phyloP scores from a whole-genome alignment of 2,797 vertebrate genomes.

The Sebastes jordani region DNA sequence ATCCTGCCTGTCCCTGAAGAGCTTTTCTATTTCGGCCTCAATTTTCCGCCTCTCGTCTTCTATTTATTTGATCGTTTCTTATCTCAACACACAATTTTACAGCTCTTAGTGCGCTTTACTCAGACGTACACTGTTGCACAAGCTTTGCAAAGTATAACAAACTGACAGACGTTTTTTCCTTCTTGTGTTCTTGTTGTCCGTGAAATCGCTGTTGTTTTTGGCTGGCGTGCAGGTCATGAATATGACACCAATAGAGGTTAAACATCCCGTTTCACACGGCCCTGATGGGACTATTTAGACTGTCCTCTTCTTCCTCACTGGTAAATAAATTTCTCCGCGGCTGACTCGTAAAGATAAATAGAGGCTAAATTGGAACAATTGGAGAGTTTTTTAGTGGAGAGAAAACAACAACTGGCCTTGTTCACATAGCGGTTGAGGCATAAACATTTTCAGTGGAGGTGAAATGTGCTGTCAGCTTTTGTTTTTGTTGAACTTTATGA shows the following conservation, averaged over 20 bases:
- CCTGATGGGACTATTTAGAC: constrained; percentile 68
- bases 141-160: constrained; percentile 61
- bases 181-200: constrained; percentile 49
- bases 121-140: constrained; percentile 7
- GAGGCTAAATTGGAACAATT: constrained; percentile 56
- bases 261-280: constrained; percentile 79
- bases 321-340: constrained; percentile 70
- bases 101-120: constrained; percentile 9
- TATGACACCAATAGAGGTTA: constrained; percentile 70
- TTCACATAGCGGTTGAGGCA: constrained; percentile 18
- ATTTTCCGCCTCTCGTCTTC: constrained; percentile 38
- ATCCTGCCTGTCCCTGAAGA: constrained; percentile 38
- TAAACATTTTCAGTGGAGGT: constrained; percentile 44
- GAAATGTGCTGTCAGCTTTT: constrained; percentile 22
- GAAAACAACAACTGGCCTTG: constrained; percentile 1
- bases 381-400: constrained; percentile 22
- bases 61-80: constrained; percentile 59
- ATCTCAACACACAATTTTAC: constrained; percentile 41
- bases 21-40: constrained; percentile 34
- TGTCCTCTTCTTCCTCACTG: constrained; percentile 44
- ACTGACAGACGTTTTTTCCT: constrained; percentile 29
- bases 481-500: constrained; percentile 12
- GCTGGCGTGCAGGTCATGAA: constrained; percentile 59
- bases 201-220: constrained; percentile 75
- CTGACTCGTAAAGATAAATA: constrained; percentile 68